Percentiles rank a stretch among this genome's conserved stretches.
Conservation (phyloP, 2,113 vertebrate species). For the Cyprinodon tularosa region DNA sequence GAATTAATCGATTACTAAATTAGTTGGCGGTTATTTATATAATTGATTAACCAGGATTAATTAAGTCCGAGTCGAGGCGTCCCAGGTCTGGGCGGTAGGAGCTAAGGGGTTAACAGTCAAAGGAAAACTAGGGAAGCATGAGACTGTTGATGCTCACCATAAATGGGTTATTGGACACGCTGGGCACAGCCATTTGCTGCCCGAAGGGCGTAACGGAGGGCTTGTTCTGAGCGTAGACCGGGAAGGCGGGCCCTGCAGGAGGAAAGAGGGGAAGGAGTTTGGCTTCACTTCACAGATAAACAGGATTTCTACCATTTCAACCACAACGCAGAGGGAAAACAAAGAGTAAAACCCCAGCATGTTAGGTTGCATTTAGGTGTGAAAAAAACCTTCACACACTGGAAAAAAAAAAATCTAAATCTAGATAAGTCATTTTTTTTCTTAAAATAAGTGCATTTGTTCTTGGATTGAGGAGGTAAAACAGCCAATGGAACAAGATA, state of each 20-base stretch:
- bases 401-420: too few species aligned
- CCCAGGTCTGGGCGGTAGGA: too few species aligned
- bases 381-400: constrained; percentile 19
- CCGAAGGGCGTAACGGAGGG: constrained; percentile 90
- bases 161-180: constrained; percentile 95
- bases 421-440: too few species aligned
- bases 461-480: too few species aligned
- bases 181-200: constrained; percentile 86
- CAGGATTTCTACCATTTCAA: not conserved
- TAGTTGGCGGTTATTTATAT: too few species aligned
- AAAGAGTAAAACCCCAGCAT: constrained; percentile 10
- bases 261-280: not conserved
- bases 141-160: constrained; percentile 83
- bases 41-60: too few species aligned
- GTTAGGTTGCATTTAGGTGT: constrained; percentile 53
- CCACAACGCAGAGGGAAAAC: not conserved
- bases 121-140: constrained; percentile 1
- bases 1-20: too few species aligned
- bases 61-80: too few species aligned
- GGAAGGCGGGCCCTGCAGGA: constrained; percentile 88
- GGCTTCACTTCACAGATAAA: constrained; percentile 4
- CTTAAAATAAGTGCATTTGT: too few species aligned
- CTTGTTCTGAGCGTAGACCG: constrained; percentile 91
- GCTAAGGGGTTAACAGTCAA: not conserved
- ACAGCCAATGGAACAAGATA: too few species aligned